Evolutionary conservation across 2,113 vertebrate genomes (phyloP).

Genomic region (Lampris incognitus): DNA sequence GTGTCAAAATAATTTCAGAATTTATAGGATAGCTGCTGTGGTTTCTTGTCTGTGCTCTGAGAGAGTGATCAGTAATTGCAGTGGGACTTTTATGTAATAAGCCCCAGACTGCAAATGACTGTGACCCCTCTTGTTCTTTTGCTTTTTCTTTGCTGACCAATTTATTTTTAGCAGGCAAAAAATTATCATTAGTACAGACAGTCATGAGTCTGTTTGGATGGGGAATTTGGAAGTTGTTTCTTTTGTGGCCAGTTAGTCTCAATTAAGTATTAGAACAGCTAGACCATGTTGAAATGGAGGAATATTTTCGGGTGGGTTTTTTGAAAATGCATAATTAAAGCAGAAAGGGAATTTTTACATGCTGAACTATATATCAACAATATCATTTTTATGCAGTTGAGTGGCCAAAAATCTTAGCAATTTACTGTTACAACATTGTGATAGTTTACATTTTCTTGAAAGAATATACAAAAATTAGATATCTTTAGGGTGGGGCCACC

Average conservation of each 20-base stretch:
- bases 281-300: too few relatives aligned
- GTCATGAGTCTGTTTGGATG: neutral
- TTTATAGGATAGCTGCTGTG: slow-evolving; percentile 33
- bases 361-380: neutral
- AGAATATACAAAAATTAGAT: neutral
- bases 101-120: slow-evolving; percentile 5
- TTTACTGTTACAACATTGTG: neutral
- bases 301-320: too few relatives aligned
- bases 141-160: too few relatives aligned
- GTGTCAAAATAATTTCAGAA: slow-evolving; percentile 31
- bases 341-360: too few relatives aligned
- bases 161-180: too few relatives aligned
- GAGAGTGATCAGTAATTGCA: neutral
- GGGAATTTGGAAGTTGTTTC: neutral
- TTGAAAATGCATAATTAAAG: too few relatives aligned
- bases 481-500: slow-evolving; percentile 48
- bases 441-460: too few relatives aligned
- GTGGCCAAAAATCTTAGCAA: too few relatives aligned
- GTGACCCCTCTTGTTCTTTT: too few relatives aligned
- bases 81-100: slow-evolving; percentile 3
- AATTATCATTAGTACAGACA: neutral
- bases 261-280: neutral
- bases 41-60: slow-evolving; percentile 17
- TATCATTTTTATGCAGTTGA: too few relatives aligned
- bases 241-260: neutral